phyloP scores from a whole-genome alignment of 2,797 vertebrate genomes.

The Gymnocypris eckloni region DNA sequence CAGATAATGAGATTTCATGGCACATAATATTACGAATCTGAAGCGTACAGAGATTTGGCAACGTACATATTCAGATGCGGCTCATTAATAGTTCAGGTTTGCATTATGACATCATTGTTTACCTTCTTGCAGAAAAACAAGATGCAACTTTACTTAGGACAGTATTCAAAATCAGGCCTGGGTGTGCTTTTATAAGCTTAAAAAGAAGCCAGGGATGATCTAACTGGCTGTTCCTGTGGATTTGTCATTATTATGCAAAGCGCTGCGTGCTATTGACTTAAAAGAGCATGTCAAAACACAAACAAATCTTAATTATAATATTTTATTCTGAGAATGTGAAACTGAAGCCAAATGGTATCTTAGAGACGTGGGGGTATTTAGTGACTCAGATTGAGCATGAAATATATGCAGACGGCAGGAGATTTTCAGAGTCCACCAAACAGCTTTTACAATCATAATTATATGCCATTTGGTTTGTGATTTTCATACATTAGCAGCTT shows the following conservation, averaged over 20 bases:
- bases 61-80: background rate
- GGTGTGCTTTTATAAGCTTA: background rate
- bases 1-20: background rate
- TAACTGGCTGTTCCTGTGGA: slow-evolving; percentile 3
- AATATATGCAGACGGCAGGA: slow-evolving; percentile 25
- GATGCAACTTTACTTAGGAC: slow-evolving; percentile 16
- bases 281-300: slow-evolving; percentile 34
- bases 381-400: slow-evolving; percentile 10
- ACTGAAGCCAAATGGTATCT: slow-evolving; percentile 10
- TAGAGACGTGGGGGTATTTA: background rate
- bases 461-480: slow-evolving; percentile 4
- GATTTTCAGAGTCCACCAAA: background rate
- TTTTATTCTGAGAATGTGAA: background rate
- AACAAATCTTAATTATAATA: slow-evolving; percentile 28
- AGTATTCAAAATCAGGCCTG: background rate
- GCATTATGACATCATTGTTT: background rate
- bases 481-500: slow-evolving; percentile 11
- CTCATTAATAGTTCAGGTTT: slow-evolving; percentile 6
- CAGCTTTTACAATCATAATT: slow-evolving; percentile 37
- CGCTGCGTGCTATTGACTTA: background rate
- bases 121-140: background rate
- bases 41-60: background rate
- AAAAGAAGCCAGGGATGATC: background rate
- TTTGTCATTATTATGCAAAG: slow-evolving; percentile 31
- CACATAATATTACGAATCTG: background rate